These are phyloP conservation scores for Octodon degus DNA, from an alignment of 2,113 vertebrate genomes.

Conservation along the genomic window DNA sequence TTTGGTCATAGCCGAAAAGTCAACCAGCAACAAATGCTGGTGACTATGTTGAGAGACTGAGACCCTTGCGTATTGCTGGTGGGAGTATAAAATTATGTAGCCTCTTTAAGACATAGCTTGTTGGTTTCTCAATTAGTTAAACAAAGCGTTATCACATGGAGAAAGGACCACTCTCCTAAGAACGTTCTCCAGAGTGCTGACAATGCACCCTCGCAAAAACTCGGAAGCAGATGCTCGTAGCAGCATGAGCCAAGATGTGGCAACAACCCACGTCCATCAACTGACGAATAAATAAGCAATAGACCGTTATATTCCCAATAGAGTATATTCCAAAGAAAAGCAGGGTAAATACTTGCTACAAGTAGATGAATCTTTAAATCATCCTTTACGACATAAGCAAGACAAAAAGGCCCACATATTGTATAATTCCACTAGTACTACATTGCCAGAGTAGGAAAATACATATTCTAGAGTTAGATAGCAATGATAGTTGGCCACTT, in stretches of 20 bases:
- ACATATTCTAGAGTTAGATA: background rate
- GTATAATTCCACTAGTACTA: background rate
- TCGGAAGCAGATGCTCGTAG: background rate
- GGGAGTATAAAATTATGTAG: background rate
- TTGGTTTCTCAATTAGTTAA: background rate
- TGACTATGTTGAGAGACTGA: background rate
- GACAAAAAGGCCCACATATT: background rate
- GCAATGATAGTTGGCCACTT: background rate
- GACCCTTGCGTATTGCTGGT: background rate
- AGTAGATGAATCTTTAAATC: background rate
- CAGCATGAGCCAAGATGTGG: background rate
- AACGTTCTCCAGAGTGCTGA: background rate
- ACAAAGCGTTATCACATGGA: background rate
- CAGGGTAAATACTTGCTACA: background rate
- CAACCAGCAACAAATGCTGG: background rate
- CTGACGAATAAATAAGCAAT: background rate
- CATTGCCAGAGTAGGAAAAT: background rate
- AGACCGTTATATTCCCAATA: background rate
- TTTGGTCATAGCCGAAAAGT: too few species aligned
- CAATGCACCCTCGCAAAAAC: background rate
- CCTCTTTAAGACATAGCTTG: background rate
- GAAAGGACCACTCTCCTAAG: background rate
- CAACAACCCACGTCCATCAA: background rate
- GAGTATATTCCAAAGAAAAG: background rate
- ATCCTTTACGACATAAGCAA: background rate